These are phyloP conservation scores for Poecile atricapillus DNA, from an alignment of 2,113 vertebrate genomes.

Conservation along the genomic window DNA sequence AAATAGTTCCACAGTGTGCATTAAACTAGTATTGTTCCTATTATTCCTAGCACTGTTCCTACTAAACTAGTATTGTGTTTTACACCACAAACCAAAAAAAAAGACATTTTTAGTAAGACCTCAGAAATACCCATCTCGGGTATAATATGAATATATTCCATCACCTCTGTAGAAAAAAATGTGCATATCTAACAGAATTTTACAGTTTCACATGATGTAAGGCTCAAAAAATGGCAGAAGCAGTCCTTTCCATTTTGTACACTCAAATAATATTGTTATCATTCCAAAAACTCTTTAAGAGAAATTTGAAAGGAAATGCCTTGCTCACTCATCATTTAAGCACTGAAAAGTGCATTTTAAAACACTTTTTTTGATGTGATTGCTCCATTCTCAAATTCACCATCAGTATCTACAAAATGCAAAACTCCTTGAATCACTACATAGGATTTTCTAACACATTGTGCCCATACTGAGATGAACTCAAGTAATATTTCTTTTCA, in stretches of 20 bases:
- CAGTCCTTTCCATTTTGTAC: background rate
- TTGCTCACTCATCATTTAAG: background rate
- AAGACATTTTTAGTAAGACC: background rate
- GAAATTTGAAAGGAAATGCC: background rate
- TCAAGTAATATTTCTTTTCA: background rate
- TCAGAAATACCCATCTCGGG: background rate
- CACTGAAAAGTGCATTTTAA: background rate
- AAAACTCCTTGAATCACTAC: background rate
- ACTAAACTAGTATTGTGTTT: background rate
- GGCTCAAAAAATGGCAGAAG: background rate
- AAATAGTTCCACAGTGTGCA: background rate
- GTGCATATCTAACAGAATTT: background rate
- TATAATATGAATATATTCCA: background rate
- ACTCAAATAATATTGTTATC: background rate
- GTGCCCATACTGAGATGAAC: background rate
- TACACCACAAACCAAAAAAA: background rate
- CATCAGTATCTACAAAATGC: background rate
- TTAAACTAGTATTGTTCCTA: background rate
- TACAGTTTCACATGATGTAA: rapidly evolving
- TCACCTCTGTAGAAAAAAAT: background rate
- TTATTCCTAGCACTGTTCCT: too few species aligned
- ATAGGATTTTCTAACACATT: background rate
- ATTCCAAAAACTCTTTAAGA: background rate
- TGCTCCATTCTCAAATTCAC: background rate
- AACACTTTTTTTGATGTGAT: background rate